Conservation (phyloP, 2,797 vertebrate species). For the Anabacerthia variegaticeps region DNA sequence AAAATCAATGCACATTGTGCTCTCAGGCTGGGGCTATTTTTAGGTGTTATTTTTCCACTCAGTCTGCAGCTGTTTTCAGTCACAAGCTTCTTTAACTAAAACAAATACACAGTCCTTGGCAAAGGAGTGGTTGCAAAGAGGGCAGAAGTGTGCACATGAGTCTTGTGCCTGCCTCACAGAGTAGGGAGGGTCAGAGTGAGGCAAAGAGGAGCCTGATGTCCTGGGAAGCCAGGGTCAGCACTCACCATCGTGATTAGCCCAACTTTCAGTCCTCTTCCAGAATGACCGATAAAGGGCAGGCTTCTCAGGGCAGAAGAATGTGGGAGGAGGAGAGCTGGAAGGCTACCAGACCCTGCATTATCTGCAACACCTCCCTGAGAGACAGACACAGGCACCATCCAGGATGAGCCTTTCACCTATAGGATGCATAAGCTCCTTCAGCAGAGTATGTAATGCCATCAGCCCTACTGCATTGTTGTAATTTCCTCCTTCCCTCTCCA, state of each 20-base stretch:
- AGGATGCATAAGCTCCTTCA: background rate
- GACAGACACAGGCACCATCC: background rate
- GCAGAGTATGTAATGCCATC: background rate
- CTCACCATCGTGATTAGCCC: background rate
- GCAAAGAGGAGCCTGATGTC: background rate
- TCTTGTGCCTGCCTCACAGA: background rate
- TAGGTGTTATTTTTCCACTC: conserved; percentile 73
- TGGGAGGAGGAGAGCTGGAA: background rate
- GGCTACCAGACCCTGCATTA: background rate
- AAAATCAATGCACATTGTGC: conserved; percentile 67
- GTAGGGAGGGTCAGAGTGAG: background rate
- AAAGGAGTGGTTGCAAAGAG: conserved; percentile 56
- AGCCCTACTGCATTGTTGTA: background rate
- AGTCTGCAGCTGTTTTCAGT: conserved; percentile 78
- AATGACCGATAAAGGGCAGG: background rate
- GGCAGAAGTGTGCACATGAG: conserved; percentile 27
- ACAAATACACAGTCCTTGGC: conserved; percentile 69
- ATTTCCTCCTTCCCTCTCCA: background rate
- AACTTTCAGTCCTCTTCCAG: background rate
- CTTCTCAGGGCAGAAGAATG: background rate
- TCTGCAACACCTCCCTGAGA: background rate
- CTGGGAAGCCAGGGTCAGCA: background rate
- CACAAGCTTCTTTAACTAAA: conserved; percentile 67
- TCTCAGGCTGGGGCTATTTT: conserved; percentile 69
- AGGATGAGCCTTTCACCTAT: background rate